These are phyloP conservation scores for Habroteleia sp. DNA, from an alignment of 2,888 invertebrate genomes.

Conservation along the genomic window DNA sequence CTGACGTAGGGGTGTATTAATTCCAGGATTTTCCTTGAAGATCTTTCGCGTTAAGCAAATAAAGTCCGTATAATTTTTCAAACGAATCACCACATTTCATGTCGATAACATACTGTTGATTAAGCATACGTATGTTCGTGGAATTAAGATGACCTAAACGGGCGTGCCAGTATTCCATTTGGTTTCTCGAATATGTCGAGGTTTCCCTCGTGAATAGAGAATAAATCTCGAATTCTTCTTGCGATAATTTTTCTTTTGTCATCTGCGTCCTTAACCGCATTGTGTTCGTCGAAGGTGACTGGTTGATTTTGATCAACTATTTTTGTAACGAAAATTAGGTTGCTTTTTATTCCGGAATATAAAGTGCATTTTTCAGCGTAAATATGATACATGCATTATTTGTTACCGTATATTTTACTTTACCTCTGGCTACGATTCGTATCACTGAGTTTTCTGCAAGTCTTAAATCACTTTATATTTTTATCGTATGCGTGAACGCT, in stretches of 20 bases:
- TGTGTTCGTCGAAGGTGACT: neutral
- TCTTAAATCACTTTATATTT: neutral
- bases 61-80: neutral
- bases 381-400: neutral
- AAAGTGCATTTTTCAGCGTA: constrained; percentile 14
- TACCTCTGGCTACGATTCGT: constrained; percentile 20
- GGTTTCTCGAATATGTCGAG: too few species aligned
- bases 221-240: constrained; percentile 2
- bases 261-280: too few species aligned
- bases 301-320: constrained; percentile 6
- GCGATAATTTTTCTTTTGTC: too few species aligned
- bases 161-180: constrained; percentile 50
- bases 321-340: constrained; percentile 19
- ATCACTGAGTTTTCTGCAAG: constrained; percentile 5
- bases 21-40: constrained; percentile 22
- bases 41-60: neutral
- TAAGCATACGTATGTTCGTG: constrained; percentile 8
- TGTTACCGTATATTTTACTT: constrained; percentile 1
- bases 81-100: neutral
- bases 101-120: neutral
- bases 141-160: constrained; percentile 57
- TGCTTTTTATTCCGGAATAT: constrained; percentile 1
- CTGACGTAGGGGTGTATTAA: constrained; percentile 63
- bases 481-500: neutral
- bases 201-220: neutral